Conservation (phyloP, 2,113 vertebrate genomes). For the Aspidoscelis tigris region DNA sequence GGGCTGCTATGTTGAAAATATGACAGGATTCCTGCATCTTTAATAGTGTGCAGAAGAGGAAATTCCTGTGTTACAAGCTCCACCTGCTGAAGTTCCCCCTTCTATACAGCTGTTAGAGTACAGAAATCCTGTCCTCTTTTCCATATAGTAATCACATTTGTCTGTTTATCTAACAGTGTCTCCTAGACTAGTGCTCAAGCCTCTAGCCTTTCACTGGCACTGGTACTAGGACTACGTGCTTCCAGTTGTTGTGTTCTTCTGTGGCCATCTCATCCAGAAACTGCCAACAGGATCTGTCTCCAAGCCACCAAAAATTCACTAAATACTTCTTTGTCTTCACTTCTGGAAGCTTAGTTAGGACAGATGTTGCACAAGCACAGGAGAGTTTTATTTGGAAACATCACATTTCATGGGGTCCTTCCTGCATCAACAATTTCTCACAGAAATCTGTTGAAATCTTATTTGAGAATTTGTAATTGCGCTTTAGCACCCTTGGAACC, state of each 20-base stretch:
- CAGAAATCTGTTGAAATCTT: not conserved
- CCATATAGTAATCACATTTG: too few species aligned
- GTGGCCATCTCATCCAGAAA: not conserved
- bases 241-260: too few species aligned
- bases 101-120: too few species aligned
- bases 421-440: accelerated
- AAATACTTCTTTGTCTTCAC: not conserved
- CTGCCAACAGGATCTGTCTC: too few species aligned
- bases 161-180: too few species aligned
- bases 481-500: not conserved
- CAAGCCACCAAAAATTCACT: not conserved
- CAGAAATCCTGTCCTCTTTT: too few species aligned
- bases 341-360: not conserved
- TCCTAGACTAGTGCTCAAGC: too few species aligned
- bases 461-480: not conserved
- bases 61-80: too few species aligned
- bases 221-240: not conserved
- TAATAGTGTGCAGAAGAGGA: too few species aligned
- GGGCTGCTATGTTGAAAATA: too few species aligned
- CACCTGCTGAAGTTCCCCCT: too few species aligned
- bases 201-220: not conserved
- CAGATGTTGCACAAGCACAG: not conserved
- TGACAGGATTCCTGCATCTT: too few species aligned
- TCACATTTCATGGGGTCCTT: not conserved
- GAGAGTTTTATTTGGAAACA: not conserved